Base-by-base conservation (phyloP, 2,113 vertebrate species). In the Petrocephalus microphthalmus region DNA sequence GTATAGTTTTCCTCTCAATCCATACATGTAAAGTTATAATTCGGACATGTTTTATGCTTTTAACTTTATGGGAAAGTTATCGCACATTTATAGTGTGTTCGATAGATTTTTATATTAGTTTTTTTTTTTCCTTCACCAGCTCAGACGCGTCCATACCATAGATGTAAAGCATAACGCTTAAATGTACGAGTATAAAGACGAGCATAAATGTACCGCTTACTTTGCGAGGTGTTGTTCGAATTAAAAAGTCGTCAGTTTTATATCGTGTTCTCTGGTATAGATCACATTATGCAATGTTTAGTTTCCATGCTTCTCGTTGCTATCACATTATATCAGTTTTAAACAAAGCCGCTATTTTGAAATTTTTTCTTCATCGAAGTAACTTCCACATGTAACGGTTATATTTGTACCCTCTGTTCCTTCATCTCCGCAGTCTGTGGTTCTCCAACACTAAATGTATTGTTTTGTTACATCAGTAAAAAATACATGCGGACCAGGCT, bases 391-490 rank as follows among this genome's bases (percentile, higher is more conserved):
- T 92, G 90, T 90, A 89, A 88, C 88, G 90, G 94, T 92, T 90
- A 96, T 95, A 93, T 92, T 15, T 95, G 95, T 94, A 91, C 53
- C 87, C 49, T 89, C 85, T 89, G 82, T 94, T 90, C 71, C 91
- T 89, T 93, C 88, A 90, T 94, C 93, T 90, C 91, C 93, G 93
- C 93, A 95, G 93, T 94, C 94, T 95, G 95, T 96, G 96, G 94
- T 96, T 96, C 94, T 89, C 90, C 96, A 96, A 97, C 96, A 97
- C 96, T 97, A 97, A 96, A 95, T 97, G 96, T 97, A 97, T 95
- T 96, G 96, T 97, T 97, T 97, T 95, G 95, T 97, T 95, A 96
- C 94, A 96, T 97, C 95, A 96, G 97, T 97, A 97, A 97, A 97
- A 94, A 93, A 94, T 94, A 94, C 96, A 94, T 95, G 96, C 97